These are phyloP conservation scores for Bursaphelenchus mucronatus DNA, from an alignment of 1,140 invertebrate genomes.

Conservation along the genomic window DNA sequence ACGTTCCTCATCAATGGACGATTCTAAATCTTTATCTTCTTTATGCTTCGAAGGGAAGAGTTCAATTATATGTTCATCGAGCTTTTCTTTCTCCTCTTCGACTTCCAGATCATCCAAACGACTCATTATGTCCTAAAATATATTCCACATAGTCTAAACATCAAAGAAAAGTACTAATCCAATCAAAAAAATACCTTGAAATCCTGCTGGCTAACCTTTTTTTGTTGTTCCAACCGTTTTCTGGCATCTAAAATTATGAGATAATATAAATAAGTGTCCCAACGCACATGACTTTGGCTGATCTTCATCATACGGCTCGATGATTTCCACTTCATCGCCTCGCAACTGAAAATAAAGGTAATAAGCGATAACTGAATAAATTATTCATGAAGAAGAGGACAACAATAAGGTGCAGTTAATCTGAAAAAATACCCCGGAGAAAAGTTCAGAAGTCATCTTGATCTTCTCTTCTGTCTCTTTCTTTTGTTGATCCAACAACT, in stretches of 20 bases:
- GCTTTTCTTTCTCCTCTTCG: too few species aligned
- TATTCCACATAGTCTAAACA: not conserved
- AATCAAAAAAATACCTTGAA: not conserved
- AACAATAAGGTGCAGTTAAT: not conserved
- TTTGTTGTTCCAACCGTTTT: not conserved
- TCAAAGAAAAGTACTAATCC: not conserved
- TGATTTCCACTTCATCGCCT: slow-evolving; percentile 18
- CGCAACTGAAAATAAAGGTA: slow-evolving; percentile 1
- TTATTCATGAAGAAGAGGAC: too few species aligned
- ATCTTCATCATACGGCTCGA: slow-evolving; percentile 13
- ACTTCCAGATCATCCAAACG: slow-evolving; percentile 5
- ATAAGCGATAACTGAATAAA: slow-evolving; percentile 19
- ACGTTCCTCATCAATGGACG: too few species aligned
- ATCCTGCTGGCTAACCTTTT: slow-evolving; percentile 2
- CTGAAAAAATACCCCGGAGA: too few species aligned
- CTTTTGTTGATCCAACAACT: slow-evolving; percentile 11
- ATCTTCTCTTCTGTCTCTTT: slow-evolving; percentile 5
- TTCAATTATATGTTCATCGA: too few species aligned
- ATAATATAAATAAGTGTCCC: not conserved
- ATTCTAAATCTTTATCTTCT: too few species aligned
- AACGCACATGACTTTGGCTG: slow-evolving; percentile 8
- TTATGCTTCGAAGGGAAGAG: too few species aligned
- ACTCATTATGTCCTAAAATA: slow-evolving; percentile 16
- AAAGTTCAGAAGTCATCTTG: slow-evolving; percentile 1
- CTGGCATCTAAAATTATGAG: not conserved